A percentile compares a stretch with the other conserved stretches of the same genome.
Conservation (phyloP, 2,888 invertebrate species). For the Nephrotoma guestfalica region DNA sequence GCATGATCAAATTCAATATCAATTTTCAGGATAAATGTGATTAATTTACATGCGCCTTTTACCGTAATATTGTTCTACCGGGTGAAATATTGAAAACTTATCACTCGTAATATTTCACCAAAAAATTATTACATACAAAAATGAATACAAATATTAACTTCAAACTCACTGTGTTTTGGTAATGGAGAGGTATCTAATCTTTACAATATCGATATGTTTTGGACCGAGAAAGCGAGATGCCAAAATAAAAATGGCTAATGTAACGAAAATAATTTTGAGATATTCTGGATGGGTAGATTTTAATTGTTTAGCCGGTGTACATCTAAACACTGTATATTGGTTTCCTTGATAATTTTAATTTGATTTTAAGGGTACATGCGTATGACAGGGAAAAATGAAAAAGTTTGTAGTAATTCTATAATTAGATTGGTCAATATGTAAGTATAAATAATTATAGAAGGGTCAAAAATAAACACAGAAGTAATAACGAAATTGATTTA, state of each 20-base stretch:
- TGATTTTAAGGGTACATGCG: background rate
- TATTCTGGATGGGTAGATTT: too few relatives aligned
- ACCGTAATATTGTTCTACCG: background rate
- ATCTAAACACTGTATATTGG: background rate
- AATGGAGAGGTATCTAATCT: too few relatives aligned
- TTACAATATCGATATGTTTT: too few relatives aligned
- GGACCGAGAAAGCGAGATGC: too few relatives aligned
- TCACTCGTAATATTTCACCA: too few relatives aligned
- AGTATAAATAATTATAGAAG: background rate
- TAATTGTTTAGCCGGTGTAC: too few relatives aligned
- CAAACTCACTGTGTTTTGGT: too few relatives aligned
- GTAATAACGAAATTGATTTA: background rate
- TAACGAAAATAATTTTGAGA: too few relatives aligned
- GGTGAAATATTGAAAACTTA: too few relatives aligned
- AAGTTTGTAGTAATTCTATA: background rate
- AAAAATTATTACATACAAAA: too few relatives aligned
- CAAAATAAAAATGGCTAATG: too few relatives aligned
- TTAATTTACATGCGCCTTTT: background rate
- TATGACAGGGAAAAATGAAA: background rate
- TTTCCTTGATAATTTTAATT: background rate
- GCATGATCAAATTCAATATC: background rate
- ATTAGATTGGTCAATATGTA: background rate
- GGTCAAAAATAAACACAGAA: background rate
- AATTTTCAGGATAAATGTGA: background rate
- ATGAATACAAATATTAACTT: too few relatives aligned